A percentile compares a stretch with the other conserved stretches of the same genome.
phyloP scores from a whole-genome alignment of 2,113 vertebrate species.

The Passer montanus region DNA sequence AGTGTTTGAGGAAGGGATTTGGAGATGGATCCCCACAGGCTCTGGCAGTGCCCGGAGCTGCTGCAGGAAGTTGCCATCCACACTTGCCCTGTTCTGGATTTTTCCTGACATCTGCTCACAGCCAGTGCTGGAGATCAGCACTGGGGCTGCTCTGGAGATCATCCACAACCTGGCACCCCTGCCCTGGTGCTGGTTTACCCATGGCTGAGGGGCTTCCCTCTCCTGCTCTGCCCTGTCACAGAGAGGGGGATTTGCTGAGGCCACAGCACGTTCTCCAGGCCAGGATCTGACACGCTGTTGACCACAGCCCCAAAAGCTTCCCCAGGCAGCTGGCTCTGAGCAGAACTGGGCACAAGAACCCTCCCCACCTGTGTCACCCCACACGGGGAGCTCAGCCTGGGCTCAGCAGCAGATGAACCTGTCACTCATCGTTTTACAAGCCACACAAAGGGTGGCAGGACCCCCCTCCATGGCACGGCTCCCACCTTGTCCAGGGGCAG shows the following conservation, averaged over 20 bases:
- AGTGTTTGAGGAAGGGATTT: background rate
- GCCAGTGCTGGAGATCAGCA: background rate
- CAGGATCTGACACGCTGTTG: background rate
- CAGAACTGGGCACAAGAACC: background rate
- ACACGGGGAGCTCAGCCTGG: background rate
- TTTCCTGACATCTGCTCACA: background rate
- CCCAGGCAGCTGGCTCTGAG: background rate
- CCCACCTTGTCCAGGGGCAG: conserved; percentile 82
- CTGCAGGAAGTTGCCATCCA: background rate
- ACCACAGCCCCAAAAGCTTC: background rate
- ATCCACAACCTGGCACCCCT: fast-evolving
- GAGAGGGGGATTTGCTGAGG: background rate
- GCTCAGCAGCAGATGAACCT: fast-evolving
- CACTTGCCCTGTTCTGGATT: background rate
- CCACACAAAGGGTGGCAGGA: background rate
- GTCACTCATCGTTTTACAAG: fast-evolving
- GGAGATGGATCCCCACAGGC: background rate
- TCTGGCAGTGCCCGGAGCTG: background rate
- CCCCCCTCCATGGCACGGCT: fast-evolving
- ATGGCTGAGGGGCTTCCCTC: background rate
- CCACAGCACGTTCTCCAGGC: background rate
- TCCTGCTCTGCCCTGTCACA: background rate
- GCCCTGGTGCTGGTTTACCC: background rate
- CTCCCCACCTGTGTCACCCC: background rate
- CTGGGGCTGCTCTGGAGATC: background rate